These are phyloP conservation scores for Cyphomyrmex costatus DNA, from an alignment of 1,140 invertebrate genomes.

Conservation along the genomic window DNA sequence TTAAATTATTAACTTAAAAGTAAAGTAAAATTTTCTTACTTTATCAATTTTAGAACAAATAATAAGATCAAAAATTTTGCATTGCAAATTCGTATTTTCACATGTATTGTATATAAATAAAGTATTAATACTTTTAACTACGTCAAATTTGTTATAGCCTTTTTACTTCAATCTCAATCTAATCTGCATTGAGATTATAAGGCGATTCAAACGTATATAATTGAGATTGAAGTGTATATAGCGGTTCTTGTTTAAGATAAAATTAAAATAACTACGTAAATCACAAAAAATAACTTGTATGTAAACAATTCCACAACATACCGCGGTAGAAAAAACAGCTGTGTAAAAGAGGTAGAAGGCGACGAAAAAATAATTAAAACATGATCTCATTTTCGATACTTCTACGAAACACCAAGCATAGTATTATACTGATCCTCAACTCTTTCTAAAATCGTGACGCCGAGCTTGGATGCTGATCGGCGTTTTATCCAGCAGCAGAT, in stretches of 20 bases:
- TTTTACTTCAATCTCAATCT: neutral
- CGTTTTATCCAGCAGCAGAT: slow-evolving; percentile 54
- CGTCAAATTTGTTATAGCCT: neutral
- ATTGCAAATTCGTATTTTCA: neutral
- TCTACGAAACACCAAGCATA: slow-evolving; percentile 62
- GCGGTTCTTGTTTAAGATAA: neutral
- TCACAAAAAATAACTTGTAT: neutral
- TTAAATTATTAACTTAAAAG: neutral
- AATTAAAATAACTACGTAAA: neutral
- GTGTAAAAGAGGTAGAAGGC: slow-evolving; percentile 31
- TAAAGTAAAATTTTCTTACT: neutral
- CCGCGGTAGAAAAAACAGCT: slow-evolving; percentile 55
- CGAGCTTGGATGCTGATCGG: neutral
- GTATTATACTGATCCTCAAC: slow-evolving; percentile 52
- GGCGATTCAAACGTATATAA: too few relatives aligned
- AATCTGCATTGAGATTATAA: slow-evolving; percentile 18
- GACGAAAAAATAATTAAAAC: slow-evolving; percentile 44
- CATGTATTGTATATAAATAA: neutral
- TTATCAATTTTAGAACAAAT: neutral
- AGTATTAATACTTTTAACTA: neutral
- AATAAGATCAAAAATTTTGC: neutral
- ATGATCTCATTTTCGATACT: slow-evolving; percentile 70
- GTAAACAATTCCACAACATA: slow-evolving; percentile 59
- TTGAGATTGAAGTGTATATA: too few relatives aligned
- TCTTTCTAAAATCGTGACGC: slow-evolving; percentile 39